Conservation (phyloP, 2,888 invertebrate genomes). For the Tetanocera ferruginea region DNA sequence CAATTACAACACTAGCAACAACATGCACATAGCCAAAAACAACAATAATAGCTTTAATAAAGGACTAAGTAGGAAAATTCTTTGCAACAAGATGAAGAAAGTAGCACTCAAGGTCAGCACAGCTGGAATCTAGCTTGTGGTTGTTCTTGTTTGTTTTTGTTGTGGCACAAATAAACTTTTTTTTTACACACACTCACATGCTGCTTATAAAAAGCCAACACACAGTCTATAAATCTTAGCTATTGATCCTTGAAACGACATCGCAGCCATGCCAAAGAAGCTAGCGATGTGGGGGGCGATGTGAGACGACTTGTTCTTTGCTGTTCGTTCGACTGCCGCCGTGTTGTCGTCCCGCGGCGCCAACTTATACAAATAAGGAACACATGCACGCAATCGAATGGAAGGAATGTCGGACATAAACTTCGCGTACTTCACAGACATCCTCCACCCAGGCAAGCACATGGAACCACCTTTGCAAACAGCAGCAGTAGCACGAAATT, state of each 20-base stretch:
- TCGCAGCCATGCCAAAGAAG: not conserved
- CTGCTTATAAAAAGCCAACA: not conserved
- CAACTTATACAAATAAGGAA: constrained; percentile 37
- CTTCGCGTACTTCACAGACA: too few species aligned
- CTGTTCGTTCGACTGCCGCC: constrained; percentile 1
- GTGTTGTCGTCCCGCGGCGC: constrained; percentile 53
- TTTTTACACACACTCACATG: not conserved
- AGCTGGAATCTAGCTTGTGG: not conserved
- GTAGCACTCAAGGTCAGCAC: constrained; percentile 9
- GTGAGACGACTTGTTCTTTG: not conserved
- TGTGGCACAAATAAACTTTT: constrained; percentile 33
- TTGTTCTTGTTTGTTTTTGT: constrained; percentile 1
- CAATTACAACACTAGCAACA: constrained; percentile 47
- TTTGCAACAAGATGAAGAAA: not conserved
- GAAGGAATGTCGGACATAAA: too few species aligned
- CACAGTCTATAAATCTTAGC: constrained; percentile 58
- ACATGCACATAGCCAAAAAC: not conserved
- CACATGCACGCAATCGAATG: too few species aligned
- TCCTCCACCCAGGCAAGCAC: too few species aligned
- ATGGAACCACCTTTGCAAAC: too few species aligned
- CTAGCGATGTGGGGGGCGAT: not conserved
- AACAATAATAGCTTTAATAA: not conserved
- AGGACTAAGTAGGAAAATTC: constrained; percentile 45
- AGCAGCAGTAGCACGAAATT: too few species aligned
- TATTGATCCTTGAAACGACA: constrained; percentile 59